These are phyloP conservation scores for Penaeus vannamei DNA, from an alignment of 1,140 invertebrate genomes.

Conservation along the genomic window DNA sequence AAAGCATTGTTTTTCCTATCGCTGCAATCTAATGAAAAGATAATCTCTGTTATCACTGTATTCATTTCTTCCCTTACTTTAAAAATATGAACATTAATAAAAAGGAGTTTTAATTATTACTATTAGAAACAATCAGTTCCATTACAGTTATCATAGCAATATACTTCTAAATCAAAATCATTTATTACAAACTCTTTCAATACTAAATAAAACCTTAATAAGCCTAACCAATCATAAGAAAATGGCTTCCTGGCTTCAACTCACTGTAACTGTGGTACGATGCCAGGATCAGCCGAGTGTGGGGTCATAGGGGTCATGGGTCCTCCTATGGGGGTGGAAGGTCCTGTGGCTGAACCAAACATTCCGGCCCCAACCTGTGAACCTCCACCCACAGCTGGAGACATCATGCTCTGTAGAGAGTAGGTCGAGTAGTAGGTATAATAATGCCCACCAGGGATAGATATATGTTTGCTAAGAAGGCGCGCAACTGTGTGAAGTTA, in stretches of 20 bases:
- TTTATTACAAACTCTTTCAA: too few relatives aligned
- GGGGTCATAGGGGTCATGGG: constrained; percentile 96
- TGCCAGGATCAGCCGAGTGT: constrained; percentile 92
- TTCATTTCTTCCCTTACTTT: not conserved
- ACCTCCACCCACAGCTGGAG: constrained; percentile 78
- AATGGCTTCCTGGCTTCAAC: constrained; percentile 69
- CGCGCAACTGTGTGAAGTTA: not conserved
- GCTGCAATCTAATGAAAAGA: too few relatives aligned
- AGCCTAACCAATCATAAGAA: constrained; percentile 25
- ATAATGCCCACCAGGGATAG: not conserved
- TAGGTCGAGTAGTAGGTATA: not conserved
- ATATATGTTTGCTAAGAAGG: constrained; percentile 1
- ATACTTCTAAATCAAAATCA: too few relatives aligned
- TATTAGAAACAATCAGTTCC: too few relatives aligned
- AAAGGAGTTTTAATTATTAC: not conserved
- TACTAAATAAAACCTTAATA: too few relatives aligned
- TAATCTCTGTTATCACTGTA: not conserved
- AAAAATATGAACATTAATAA: constrained; percentile 26
- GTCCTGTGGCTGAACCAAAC: constrained; percentile 70
- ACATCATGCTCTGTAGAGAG: constrained; percentile 86
- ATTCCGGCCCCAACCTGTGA: constrained; percentile 63
- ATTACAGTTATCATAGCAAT: too few relatives aligned
- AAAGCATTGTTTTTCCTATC: too few relatives aligned
- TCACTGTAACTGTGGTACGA: constrained; percentile 95
- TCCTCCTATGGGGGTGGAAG: constrained; percentile 81